phyloP scores from a whole-genome alignment of 37 sponge, comb jelly and placozoan species.

The Halisarca cf. caerulea region DNA sequence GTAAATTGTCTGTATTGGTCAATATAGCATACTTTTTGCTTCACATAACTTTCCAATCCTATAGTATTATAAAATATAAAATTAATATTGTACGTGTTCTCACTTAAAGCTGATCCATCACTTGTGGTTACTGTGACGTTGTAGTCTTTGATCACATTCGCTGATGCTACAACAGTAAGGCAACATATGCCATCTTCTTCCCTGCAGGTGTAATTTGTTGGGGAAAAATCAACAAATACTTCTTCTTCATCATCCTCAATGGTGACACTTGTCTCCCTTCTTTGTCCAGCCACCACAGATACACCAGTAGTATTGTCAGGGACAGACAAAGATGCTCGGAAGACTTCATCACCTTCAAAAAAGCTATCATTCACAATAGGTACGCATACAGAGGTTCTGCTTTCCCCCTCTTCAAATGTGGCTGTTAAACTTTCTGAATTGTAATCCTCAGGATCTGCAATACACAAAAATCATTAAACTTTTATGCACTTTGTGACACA shows the following conservation, averaged over 20 bases:
- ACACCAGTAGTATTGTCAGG: not conserved
- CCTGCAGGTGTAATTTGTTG: conserved; percentile 13
- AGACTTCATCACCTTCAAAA: too few species aligned
- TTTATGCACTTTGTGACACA: too few species aligned
- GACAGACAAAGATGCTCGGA: not conserved
- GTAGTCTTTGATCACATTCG: not conserved
- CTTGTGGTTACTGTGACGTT: not conserved
- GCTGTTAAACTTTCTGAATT: not conserved
- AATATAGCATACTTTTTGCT: too few species aligned
- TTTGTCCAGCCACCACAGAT: not conserved
- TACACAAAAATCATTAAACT: too few species aligned
- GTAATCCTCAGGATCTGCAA: too few species aligned
- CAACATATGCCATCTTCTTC: not conserved
- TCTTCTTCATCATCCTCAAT: not conserved
- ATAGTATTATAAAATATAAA: too few species aligned
- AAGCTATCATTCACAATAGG: too few species aligned
- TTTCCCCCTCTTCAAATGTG: conserved; percentile 15
- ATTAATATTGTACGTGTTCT: too few species aligned
- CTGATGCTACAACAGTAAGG: not conserved
- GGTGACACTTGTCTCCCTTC: not conserved
- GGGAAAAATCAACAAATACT: conserved; percentile 29
- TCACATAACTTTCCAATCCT: too few species aligned
- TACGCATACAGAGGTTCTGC: too few species aligned
- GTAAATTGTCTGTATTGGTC: too few species aligned
- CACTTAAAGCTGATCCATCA: not conserved